Conservation (phyloP, 1,140 invertebrate genomes). For the Ephestia elutella region DNA sequence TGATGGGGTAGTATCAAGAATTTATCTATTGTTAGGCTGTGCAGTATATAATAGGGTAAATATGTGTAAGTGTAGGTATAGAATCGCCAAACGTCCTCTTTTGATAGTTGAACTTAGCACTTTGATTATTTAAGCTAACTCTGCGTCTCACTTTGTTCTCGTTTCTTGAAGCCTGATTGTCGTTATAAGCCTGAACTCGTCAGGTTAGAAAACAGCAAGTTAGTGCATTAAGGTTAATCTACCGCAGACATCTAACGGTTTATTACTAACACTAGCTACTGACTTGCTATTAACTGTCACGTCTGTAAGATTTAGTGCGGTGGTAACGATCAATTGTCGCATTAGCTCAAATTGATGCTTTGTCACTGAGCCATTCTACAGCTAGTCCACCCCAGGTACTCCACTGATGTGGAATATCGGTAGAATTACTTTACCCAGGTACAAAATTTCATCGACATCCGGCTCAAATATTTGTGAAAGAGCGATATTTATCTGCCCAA, state of each 20-base stretch:
- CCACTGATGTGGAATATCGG: too few relatives aligned
- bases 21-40: too few relatives aligned
- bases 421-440: too few relatives aligned
- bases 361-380: neutral
- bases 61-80: too few relatives aligned
- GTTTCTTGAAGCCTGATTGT: neutral
- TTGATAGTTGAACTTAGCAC: too few relatives aligned
- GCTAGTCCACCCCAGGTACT: too few relatives aligned
- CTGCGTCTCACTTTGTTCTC: neutral
- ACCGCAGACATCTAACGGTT: neutral
- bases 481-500: too few relatives aligned
- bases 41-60: too few relatives aligned
- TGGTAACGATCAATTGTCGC: neutral
- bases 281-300: neutral
- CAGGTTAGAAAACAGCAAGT: neutral
- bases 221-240: conserved; percentile 2
- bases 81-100: too few relatives aligned
- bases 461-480: too few relatives aligned
- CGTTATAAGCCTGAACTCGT: neutral
- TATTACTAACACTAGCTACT: neutral
- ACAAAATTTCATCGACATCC: too few relatives aligned
- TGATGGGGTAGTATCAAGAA: too few relatives aligned
- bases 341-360: neutral
- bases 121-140: neutral
- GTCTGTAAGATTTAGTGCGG: neutral